phyloP scores from a whole-genome alignment of 2,797 vertebrate genomes.

The Melanotaenia trifasciata region DNA sequence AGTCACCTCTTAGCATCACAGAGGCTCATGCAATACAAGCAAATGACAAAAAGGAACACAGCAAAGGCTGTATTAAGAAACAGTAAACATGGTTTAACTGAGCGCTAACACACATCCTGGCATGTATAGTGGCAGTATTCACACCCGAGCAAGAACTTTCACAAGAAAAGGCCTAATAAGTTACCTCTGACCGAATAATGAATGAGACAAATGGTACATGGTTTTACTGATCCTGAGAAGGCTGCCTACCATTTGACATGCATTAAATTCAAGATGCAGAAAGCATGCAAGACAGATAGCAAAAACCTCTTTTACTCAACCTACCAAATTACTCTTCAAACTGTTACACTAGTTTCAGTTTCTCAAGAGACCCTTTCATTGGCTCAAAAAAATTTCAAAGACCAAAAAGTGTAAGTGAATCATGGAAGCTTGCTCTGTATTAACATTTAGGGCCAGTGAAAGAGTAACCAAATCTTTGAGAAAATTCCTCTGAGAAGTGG shows the following conservation, averaged over 20 bases:
- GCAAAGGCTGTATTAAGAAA: constrained; percentile 35
- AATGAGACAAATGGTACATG: constrained; percentile 52
- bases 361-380: constrained; percentile 80
- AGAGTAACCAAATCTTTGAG: constrained; percentile 78
- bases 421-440: constrained; percentile 15
- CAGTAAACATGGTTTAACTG: constrained; percentile 22
- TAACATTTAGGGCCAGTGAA: constrained; percentile 80
- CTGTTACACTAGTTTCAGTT: constrained; percentile 31
- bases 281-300: constrained; percentile 77
- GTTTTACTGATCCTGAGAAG: constrained; percentile 23
- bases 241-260: constrained; percentile 62
- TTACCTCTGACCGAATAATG: constrained; percentile 30
- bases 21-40: constrained; percentile 76
- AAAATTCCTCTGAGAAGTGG: constrained; percentile 74
- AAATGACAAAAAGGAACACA: constrained; percentile 57
- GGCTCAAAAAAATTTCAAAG: constrained; percentile 55
- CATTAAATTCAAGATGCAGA: constrained; percentile 77
- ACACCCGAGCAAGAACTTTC: constrained; percentile 46
- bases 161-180: constrained; percentile 31
- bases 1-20: constrained; percentile 47
- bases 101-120: constrained; percentile 44
- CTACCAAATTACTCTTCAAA: constrained; percentile 46
- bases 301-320: constrained; percentile 41
- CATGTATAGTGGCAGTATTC: constrained; percentile 23
- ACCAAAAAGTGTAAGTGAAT: constrained; percentile 11